Conservation (phyloP, 2,113 vertebrate genomes). For the Sphyrna mokarran region DNA sequence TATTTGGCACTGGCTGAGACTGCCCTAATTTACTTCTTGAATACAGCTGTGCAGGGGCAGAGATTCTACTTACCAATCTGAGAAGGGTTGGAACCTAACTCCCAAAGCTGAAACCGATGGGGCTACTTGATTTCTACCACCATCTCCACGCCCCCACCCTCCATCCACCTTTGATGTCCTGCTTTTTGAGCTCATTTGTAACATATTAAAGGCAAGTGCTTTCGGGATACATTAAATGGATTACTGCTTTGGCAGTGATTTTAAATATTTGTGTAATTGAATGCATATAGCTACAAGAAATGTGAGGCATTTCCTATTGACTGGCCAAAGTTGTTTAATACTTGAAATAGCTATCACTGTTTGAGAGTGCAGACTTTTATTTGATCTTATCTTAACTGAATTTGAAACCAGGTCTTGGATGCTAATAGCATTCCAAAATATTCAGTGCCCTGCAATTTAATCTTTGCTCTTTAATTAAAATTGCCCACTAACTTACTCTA, state of each 20-base stretch:
- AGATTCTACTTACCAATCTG: neutral
- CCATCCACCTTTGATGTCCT: neutral
- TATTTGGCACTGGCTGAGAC: neutral
- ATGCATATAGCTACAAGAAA: neutral
- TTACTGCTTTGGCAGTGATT: neutral
- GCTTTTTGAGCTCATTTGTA: neutral
- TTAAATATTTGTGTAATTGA: slow-evolving; percentile 4
- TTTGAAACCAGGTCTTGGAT: neutral
- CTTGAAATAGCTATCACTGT: neutral
- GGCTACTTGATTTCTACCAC: neutral
- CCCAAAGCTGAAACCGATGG: neutral
- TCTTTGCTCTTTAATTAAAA: neutral
- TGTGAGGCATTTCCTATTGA: neutral
- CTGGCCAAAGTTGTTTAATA: neutral
- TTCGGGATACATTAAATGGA: neutral
- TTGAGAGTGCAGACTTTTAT: neutral
- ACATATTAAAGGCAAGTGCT: neutral
- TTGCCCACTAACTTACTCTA: neutral
- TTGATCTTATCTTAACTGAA: neutral
- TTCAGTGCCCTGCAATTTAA: neutral
- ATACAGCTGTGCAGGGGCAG: neutral
- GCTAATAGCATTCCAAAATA: neutral
- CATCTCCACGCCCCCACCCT: too few relatives aligned
- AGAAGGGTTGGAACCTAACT: neutral
- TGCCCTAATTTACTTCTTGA: neutral